Evolutionary conservation across 2,888 invertebrate species (phyloP), one percentile per base, ranked within the genome.

Genomic region (Synergus itoensis): DNA sequence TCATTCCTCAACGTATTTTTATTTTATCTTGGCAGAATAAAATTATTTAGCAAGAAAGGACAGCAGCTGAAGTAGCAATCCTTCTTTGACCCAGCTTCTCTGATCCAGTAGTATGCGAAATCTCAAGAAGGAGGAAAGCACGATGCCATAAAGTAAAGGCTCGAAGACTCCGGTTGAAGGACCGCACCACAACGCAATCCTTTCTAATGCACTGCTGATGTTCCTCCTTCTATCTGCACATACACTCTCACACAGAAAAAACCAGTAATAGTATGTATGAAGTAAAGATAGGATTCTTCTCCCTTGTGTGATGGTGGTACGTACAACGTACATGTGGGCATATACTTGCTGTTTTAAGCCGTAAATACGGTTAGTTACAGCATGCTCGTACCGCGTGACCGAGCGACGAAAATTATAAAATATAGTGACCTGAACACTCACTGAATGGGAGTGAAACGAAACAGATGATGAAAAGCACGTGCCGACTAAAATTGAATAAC

Each of bases 301-400:
- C 9, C 41, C 9, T 64, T 40, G 64, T 64, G 64, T 21, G 69
- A 69, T 69, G 16, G n/a, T 48, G 48, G 21, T 48, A 48, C 69
- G 48, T 48, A 69, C 69, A 69, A 18, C 43, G 43, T 28, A 48
- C 69, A 73, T 67, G 21, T 67, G 43, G 9, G 11, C 36, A 73
- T 45, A 69, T 28, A 69, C 28, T 73, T 53, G 69, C 45, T 73
- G 69, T 73, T 73, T 73, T 73, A 73, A 73, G 73, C 73, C 36
- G 73, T 73, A 53, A 73, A 73, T 73, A 73, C 73, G 73, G 73
- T 73, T 73, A 53, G 73, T 73, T 73, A 73, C 73, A 53, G 73
- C 14, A 43, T 53, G 28, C 48, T 28, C 73, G 67, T 67, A 67
- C 43, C 21, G 67, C 67, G 67, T 67, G 73, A 73, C 73, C n/a